Conservation (phyloP, 1,140 invertebrate genomes). For the Holotrichia oblita region DNA sequence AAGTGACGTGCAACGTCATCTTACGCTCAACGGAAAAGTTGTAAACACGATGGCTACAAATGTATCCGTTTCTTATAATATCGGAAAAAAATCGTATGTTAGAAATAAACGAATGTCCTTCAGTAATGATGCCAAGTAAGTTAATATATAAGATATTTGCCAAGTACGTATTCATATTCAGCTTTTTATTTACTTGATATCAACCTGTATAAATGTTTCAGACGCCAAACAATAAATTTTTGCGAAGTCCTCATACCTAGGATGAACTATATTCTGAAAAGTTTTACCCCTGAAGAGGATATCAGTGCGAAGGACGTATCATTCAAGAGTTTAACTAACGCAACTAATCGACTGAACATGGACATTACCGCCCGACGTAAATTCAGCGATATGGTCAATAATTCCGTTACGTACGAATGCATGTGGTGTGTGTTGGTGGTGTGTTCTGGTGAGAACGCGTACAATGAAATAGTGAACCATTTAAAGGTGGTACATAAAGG, state of each 20-base stretch:
- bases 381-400: conserved; percentile 1
- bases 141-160: too few relatives aligned
- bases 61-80: conserved; percentile 23
- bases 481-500: conserved; percentile 37
- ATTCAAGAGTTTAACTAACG: conserved; percentile 15
- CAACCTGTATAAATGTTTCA: neutral
- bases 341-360: neutral
- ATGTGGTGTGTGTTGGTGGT: neutral
- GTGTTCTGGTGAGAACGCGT: neutral
- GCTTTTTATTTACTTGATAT: too few relatives aligned
- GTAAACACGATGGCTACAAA: conserved; percentile 30
- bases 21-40: neutral
- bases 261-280: neutral
- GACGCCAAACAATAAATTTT: conserved; percentile 4
- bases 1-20: neutral
- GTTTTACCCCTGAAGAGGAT: conserved; percentile 10
- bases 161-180: too few relatives aligned
- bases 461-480: neutral
- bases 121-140: neutral
- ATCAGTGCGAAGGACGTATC: too few relatives aligned
- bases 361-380: neutral
- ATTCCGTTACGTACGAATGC: conserved; percentile 15
- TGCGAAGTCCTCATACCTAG: conserved; percentile 30
- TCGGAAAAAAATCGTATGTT: conserved; percentile 26
- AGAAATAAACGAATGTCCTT: conserved; percentile 34